Evolutionary conservation across 2,113 vertebrate species (phyloP).

Genomic region (Alligator sinensis): DNA sequence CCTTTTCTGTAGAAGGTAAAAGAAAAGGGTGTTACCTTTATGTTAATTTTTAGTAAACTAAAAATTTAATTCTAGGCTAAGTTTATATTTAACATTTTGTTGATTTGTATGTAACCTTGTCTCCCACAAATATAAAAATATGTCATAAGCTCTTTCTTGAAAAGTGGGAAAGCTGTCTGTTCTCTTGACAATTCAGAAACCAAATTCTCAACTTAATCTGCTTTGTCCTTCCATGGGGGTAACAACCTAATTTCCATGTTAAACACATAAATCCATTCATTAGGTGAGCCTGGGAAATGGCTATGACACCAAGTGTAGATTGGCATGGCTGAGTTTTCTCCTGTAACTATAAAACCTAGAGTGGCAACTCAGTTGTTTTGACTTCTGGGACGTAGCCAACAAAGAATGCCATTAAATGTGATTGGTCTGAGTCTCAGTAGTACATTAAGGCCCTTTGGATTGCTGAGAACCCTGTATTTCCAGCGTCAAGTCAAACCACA

Average conservation of each 20-base stretch:
- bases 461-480: not conserved
- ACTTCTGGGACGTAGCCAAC: not conserved
- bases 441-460: fast-evolving
- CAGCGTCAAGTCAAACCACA: not conserved
- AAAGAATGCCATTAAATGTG: not conserved
- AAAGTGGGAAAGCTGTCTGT: conserved; percentile 28
- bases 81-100: conserved; percentile 45
- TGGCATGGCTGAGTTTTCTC: fast-evolving
- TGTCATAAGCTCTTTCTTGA: conserved; percentile 10
- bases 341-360: not conserved
- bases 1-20: not conserved
- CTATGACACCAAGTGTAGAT: not conserved
- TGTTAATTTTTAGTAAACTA: conserved; percentile 51
- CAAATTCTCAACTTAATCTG: conserved; percentile 16
- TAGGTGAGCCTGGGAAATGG: not conserved
- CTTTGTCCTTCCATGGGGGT: conserved; percentile 31
- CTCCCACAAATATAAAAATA: conserved; percentile 60
- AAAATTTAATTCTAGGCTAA: conserved; percentile 61
- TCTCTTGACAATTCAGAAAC: conserved; percentile 27
- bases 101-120: conserved; percentile 60
- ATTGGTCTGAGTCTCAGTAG: fast-evolving
- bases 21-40: conserved; percentile 23
- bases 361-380: not conserved
- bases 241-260: not conserved
- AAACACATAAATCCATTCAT: not conserved